Evolutionary conservation across 2,888 invertebrate genomes (phyloP).

Genomic region (Scrobipalpa atriplicella): DNA sequence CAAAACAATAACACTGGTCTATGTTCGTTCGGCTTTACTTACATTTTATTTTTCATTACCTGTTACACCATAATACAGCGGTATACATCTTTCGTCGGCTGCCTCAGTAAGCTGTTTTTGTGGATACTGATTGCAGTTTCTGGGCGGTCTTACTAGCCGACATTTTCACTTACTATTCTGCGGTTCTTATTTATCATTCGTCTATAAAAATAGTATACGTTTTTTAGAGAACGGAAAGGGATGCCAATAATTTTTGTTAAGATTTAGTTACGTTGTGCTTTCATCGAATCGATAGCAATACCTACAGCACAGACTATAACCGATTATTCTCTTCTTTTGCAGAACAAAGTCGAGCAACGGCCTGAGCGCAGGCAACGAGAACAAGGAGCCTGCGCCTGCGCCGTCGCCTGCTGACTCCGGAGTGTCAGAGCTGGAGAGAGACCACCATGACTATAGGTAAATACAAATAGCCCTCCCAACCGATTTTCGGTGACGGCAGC

Average conservation of each 20-base stretch:
- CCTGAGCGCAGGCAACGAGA: conserved; percentile 54
- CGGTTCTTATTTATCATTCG: too few species aligned
- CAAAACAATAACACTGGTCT: background rate
- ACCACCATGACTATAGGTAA: conserved; percentile 85
- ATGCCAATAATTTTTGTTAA: too few species aligned
- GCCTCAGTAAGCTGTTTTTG: background rate
- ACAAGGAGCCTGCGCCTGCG: conserved; percentile 83
- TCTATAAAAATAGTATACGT: background rate
- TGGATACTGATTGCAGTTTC: background rate
- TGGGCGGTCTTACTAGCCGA: background rate
- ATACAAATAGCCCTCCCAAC: background rate
- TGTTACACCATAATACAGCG: background rate
- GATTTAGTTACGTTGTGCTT: too few species aligned
- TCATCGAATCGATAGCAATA: too few species aligned
- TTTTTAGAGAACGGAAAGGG: too few species aligned
- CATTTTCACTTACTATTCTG: too few species aligned
- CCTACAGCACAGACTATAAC: background rate
- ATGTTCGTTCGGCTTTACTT: background rate
- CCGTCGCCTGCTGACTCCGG: conserved; percentile 94
- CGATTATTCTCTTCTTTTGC: conserved; percentile 43
- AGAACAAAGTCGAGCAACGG: conserved; percentile 72
- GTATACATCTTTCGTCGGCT: background rate
- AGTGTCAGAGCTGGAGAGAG: conserved; percentile 90
- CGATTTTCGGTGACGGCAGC: too few species aligned
- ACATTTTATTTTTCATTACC: background rate